Evolutionary conservation across 2,888 invertebrate genomes (phyloP).

Genomic region (Parnassius apollo): DNA sequence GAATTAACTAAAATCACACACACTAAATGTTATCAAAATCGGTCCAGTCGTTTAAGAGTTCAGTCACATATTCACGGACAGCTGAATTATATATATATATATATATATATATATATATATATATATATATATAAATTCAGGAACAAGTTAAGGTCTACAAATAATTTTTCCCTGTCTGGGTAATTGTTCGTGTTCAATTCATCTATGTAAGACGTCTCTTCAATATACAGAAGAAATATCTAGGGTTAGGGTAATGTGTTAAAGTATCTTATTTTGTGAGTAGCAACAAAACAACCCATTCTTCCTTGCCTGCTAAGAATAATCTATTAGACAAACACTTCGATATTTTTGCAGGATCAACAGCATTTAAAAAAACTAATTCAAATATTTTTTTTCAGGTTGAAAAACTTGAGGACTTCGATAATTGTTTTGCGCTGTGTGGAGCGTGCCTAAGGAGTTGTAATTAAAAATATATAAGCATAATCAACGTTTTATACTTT

Average conservation of each 20-base stretch:
- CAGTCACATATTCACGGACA: too few species aligned
- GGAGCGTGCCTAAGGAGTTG: constrained; percentile 4
- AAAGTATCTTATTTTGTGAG: not conserved
- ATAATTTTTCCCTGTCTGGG: too few species aligned
- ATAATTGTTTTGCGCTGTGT: not conserved
- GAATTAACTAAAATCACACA: too few species aligned
- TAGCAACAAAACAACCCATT: not conserved
- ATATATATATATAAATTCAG: too few species aligned
- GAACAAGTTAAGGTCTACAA: too few species aligned
- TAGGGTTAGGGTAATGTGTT: not conserved
- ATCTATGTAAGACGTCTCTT: not conserved
- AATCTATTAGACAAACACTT: not conserved
- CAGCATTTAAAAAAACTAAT: not conserved
- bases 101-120: too few species aligned
- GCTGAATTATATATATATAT: too few species aligned
- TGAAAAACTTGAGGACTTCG: not conserved
- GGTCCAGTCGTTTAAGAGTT: too few species aligned
- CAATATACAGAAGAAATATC: not conserved
- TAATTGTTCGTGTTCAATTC: not conserved
- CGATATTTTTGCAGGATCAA: not conserved
- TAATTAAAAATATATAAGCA: not conserved
- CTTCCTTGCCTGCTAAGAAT: not conserved
- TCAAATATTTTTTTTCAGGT: not conserved
- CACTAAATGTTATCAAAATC: too few species aligned
- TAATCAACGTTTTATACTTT: too few species aligned